Base-by-base conservation (phyloP, 2,113 vertebrate species). In the Solea senegalensis region DNA sequence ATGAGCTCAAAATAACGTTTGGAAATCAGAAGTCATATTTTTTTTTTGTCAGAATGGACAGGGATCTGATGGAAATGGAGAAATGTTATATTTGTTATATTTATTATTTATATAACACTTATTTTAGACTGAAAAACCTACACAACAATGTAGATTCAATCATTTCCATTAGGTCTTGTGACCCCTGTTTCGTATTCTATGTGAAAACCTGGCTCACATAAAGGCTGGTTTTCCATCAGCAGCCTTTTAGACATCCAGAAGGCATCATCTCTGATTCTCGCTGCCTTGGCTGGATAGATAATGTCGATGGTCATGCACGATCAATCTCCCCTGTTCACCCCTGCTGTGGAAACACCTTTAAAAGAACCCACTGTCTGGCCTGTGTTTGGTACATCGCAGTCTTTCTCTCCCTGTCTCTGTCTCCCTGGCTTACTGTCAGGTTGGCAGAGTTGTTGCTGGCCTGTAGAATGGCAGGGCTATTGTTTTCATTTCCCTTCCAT, bases 401-500 rank as follows among this genome's bases (percentile, higher is more conserved):
- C 67, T 69, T 65, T 72, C 65, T 68, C 62, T 69, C 59, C 27
- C 16, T 39, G 66, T 34, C 34, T 34, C 60, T 55, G 74, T 81
- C 68, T 82, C 61, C 69, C 56, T 58, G 60, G 80, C 74, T 81
- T 70, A 78, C 40, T 67, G 80, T 86, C 85, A 87, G 73, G 79
- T 73, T 87, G 87, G 82, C 84, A 80, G 73, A 69, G 65, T 65
- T 8, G 74, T 16, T 64, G 81, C 68, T 69, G 74, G 69, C 70
- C 81, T 52, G 64, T 77, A 86, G 76, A 85, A 76, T 87, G 86
- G 73, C 76, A 82, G 78, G 51, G 76, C 80, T 76, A 85, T 87
- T 92, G 89, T 91, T 92, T 91, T 89, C 80, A 90, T 90, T 91
- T 90, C 89, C 86, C 86, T 83, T 88, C 82, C 76, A 89, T 86